These are phyloP conservation scores for Drosophila pseudotakahashii DNA, from an alignment of 2,888 invertebrate species.

Conservation along the genomic window DNA sequence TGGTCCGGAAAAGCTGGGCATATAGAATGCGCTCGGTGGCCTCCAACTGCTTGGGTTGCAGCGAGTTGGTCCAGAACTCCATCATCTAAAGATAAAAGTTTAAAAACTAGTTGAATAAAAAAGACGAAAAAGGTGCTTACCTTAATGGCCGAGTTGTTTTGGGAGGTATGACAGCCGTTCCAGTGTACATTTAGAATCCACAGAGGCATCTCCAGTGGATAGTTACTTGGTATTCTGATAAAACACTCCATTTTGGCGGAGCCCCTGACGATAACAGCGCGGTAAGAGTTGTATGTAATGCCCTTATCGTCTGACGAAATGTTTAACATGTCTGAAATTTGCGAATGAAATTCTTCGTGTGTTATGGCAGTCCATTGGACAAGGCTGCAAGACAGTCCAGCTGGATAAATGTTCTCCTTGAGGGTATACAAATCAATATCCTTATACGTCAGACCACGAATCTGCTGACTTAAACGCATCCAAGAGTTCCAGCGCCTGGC, in stretches of 20 bases:
- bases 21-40: conserved; percentile 85
- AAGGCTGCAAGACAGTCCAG: conserved; percentile 86
- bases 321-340: conserved; percentile 50
- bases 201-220: conserved; percentile 91
- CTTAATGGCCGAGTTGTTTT: conserved; percentile 89
- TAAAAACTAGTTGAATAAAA: background rate
- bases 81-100: conserved; percentile 83
- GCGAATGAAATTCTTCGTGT: conserved; percentile 86
- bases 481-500: conserved; percentile 90
- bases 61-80: conserved; percentile 85
- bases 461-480: conserved; percentile 90
- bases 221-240: conserved; percentile 92
- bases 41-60: conserved; percentile 71
- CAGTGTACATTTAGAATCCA: conserved; percentile 91
- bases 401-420: conserved; percentile 68
- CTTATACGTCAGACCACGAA: conserved; percentile 86
- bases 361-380: conserved; percentile 89
- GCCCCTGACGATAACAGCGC: conserved; percentile 91
- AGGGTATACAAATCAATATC: conserved; percentile 74
- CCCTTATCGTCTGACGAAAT: conserved; percentile 63
- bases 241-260: conserved; percentile 92
- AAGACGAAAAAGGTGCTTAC: conserved; percentile 79
- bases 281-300: conserved; percentile 89
- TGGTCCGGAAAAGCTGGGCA: conserved; percentile 92
- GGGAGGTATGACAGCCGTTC: conserved; percentile 88